These are phyloP conservation scores for Macaria notata DNA, from an alignment of 2,888 invertebrate species.

Conservation along the genomic window DNA sequence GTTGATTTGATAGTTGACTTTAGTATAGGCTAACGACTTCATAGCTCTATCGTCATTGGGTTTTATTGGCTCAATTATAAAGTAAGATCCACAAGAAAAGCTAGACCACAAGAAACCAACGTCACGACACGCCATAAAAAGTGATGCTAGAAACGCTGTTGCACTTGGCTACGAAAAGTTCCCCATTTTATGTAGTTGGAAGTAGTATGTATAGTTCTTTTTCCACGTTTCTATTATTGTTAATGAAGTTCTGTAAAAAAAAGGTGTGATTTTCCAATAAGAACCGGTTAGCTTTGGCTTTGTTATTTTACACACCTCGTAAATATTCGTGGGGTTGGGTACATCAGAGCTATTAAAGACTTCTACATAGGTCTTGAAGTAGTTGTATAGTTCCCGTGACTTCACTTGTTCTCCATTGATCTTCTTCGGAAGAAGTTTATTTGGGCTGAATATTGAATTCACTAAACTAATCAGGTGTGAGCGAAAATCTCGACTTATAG, in stretches of 20 bases:
- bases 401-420: conserved; percentile 21
- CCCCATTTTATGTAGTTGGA: too few species aligned
- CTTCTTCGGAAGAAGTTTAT: conserved; percentile 17
- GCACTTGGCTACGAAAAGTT: neutral
- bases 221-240: neutral
- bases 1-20: too few species aligned
- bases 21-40: too few species aligned
- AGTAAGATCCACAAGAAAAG: neutral
- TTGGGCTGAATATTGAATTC: conserved; percentile 21
- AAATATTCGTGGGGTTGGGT: conserved; percentile 17
- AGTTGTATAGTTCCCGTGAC: conserved; percentile 19
- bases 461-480: conserved; percentile 18
- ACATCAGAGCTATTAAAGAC: conserved; percentile 22
- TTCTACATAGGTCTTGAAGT: conserved; percentile 22
- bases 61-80: neutral
- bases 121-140: neutral
- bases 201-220: too few species aligned
- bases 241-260: neutral
- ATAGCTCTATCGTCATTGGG: too few species aligned
- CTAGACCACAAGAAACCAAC: neutral
- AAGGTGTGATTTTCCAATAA: neutral
- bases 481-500: conserved; percentile 15
- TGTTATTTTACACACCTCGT: conserved; percentile 15
- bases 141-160: neutral
- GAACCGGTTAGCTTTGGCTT: neutral